Percentiles rank a stretch among this genome's conserved stretches.
phyloP scores from a whole-genome alignment of 37 sponge, comb jelly and placozoan species.

The Bolinopsis microptera region DNA sequence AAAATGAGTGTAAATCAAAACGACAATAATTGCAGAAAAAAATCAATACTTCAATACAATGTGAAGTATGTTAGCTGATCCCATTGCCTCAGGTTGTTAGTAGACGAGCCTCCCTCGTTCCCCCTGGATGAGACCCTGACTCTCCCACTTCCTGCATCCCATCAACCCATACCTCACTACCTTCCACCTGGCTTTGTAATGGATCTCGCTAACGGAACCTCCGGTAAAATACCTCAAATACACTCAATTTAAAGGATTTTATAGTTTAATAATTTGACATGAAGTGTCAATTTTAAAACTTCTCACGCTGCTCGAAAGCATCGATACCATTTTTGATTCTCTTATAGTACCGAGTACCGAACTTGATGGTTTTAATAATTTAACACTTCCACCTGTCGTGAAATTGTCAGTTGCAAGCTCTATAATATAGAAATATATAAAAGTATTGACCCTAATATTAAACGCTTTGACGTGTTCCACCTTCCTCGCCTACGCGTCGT shows the following conservation, averaged over 20 bases:
- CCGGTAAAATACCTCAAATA: neutral
- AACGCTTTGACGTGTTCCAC: too few relatives aligned
- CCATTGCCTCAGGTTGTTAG: neutral
- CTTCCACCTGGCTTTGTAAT: neutral
- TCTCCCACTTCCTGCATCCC: neutral
- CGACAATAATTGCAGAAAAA: too few relatives aligned
- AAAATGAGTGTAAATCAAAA: too few relatives aligned
- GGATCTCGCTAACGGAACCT: slow-evolving; percentile 15
- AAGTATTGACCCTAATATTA: too few relatives aligned
- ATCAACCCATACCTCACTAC: neutral
- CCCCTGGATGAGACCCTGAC: neutral
- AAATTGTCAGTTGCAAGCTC: too few relatives aligned
- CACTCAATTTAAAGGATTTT: too few relatives aligned
- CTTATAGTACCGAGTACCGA: too few relatives aligned
- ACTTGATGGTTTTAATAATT: too few relatives aligned
- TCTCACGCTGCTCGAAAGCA: neutral
- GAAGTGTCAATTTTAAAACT: neutral
- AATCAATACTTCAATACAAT: neutral
- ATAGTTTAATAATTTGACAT: too few relatives aligned
- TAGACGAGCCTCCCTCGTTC: neutral
- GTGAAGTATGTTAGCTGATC: neutral
- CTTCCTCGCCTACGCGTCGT: too few relatives aligned
- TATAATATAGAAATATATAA: too few relatives aligned
- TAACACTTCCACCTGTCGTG: too few relatives aligned
- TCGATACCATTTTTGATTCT: neutral